Conservation (phyloP, 2,797 vertebrate genomes). For the Leptatherina wallacei region DNA sequence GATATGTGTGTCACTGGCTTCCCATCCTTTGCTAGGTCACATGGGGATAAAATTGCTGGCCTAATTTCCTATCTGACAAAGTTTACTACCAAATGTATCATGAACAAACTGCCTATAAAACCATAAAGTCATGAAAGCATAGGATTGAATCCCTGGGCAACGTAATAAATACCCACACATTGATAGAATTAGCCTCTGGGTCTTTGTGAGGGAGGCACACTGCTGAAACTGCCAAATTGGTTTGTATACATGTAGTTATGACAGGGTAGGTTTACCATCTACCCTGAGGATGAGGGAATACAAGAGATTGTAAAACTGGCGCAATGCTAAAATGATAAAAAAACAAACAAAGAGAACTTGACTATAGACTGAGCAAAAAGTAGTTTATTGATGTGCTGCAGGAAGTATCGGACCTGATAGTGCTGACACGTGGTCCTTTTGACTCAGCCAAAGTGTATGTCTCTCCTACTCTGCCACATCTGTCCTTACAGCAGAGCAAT, state of each 20-base stretch:
- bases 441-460: conserved; percentile 63
- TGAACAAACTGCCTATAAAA: conserved; percentile 70
- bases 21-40: conserved; percentile 54
- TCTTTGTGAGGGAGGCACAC: conserved; percentile 66
- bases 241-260: conserved; percentile 79
- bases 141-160: conserved; percentile 63
- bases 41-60: conserved; percentile 47
- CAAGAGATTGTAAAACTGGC: conserved; percentile 73
- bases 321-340: conserved; percentile 63
- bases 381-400: conserved; percentile 37
- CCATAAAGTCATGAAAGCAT: conserved; percentile 61
- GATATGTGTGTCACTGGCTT: conserved; percentile 44
- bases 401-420: conserved; percentile 41
- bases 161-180: conserved; percentile 70
- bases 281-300: conserved; percentile 73
- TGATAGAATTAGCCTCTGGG: conserved; percentile 75
- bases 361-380: conserved; percentile 22
- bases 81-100: conserved; percentile 67
- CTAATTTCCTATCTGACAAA: conserved; percentile 58
- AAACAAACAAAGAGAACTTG: conserved; percentile 32
- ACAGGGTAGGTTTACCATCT: conserved; percentile 74
- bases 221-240: conserved; percentile 77
- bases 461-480: conserved; percentile 38
- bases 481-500: conserved; percentile 56
- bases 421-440: conserved; percentile 59